Conservation (phyloP, 2,113 vertebrate genomes). For the Columba janthina region DNA sequence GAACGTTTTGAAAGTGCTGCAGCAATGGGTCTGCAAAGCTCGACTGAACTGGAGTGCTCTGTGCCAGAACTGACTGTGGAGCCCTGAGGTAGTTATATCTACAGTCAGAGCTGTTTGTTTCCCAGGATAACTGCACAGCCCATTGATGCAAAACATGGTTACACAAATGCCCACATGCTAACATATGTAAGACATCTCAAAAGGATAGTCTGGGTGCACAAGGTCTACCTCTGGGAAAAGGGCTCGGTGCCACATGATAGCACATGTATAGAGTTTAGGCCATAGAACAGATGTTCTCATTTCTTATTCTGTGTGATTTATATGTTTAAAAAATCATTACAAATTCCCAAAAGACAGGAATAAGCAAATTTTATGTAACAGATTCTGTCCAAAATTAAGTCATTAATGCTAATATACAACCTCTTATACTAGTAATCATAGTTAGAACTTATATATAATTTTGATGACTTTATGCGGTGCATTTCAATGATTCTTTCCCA, state of each 20-base stretch:
- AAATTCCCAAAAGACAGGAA: not conserved
- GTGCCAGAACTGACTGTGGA: not conserved
- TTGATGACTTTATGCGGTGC: not conserved
- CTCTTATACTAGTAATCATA: not conserved
- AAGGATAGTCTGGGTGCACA: constrained; percentile 13
- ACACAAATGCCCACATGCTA: constrained; percentile 21
- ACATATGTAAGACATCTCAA: constrained; percentile 44
- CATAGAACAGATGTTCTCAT: not conserved
- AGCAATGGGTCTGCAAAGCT: constrained; percentile 12
- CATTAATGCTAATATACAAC: not conserved
- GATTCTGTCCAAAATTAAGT: not conserved
- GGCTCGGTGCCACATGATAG: constrained; percentile 20
- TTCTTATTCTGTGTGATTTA: not conserved
- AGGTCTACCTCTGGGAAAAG: constrained; percentile 26
- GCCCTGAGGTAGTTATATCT: constrained; percentile 12
- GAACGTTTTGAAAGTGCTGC: constrained; percentile 3
- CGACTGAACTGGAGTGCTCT: not conserved
- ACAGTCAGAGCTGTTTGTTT: constrained; percentile 23
- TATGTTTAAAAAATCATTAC: not conserved
- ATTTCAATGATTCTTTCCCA: not conserved
- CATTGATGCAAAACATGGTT: constrained; percentile 24
- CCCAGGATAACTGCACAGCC: constrained; percentile 28
- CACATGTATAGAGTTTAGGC: not conserved
- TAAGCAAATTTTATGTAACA: not conserved
- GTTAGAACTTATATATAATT: not conserved